phyloP scores from a whole-genome alignment of 2,888 invertebrate species.

The Coelinius sp. region DNA sequence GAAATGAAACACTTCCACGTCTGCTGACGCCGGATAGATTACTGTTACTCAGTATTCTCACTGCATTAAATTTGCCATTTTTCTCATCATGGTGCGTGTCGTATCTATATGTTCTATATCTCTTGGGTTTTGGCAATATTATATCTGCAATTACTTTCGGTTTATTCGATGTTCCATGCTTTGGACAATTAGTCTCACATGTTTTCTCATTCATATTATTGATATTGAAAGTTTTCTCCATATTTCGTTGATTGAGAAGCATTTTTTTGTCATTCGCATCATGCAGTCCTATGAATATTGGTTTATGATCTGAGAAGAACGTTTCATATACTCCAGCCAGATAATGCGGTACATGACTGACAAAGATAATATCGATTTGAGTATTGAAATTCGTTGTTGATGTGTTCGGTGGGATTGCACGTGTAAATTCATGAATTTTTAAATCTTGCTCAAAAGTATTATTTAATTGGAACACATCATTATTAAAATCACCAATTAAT shows the following conservation, averaged over 20 bases:
- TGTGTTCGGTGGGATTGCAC: constrained; percentile 21
- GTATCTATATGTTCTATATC: too few relatives aligned
- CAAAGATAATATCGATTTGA: constrained; percentile 40
- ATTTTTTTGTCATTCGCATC: neutral
- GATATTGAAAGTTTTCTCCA: neutral
- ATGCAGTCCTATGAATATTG: constrained; percentile 35
- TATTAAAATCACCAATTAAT: constrained; percentile 21
- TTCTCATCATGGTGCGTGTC: neutral
- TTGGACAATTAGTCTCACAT: neutral
- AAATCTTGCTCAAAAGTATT: constrained; percentile 29
- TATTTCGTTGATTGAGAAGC: neutral
- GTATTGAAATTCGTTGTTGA: constrained; percentile 39
- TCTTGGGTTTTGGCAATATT: too few relatives aligned
- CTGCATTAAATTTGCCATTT: neutral
- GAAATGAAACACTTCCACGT: neutral
- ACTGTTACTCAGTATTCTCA: neutral
- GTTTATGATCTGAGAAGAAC: constrained; percentile 34
- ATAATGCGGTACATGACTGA: constrained; percentile 16
- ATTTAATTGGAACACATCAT: too few relatives aligned
- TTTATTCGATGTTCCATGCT: too few relatives aligned
- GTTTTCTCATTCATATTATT: neutral
- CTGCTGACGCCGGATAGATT: neutral
- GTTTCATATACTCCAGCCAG: constrained; percentile 33
- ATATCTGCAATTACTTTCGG: too few relatives aligned
- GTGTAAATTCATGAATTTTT: constrained; percentile 20